These are phyloP conservation scores for Ceuthmochares aereus DNA, from an alignment of 2,113 vertebrate genomes.

Conservation along the genomic window DNA sequence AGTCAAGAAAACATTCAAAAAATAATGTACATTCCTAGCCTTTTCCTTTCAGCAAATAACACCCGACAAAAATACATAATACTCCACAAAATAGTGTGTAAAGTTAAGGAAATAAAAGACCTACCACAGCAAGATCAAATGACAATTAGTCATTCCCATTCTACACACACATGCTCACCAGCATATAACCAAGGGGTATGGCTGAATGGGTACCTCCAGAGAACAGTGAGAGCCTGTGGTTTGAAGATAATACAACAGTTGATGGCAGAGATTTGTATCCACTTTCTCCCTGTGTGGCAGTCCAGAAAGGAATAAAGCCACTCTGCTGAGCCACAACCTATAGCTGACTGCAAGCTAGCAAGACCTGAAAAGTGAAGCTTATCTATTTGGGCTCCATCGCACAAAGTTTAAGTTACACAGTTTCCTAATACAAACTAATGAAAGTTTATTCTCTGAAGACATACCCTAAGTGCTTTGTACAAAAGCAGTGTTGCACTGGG, in stretches of 20 bases:
- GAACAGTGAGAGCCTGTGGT: background rate
- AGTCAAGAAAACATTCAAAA: background rate
- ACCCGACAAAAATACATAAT: background rate
- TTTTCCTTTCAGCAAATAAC: slow-evolving; percentile 10
- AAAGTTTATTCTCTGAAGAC: background rate
- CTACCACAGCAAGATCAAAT: background rate
- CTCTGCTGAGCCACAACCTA: background rate
- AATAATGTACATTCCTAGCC: background rate
- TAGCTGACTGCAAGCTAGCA: background rate
- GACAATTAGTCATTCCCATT: background rate
- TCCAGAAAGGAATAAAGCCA: background rate
- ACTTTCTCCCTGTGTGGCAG: background rate
- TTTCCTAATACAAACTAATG: background rate
- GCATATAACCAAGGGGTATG: background rate
- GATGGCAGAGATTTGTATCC: background rate
- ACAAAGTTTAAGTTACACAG: background rate
- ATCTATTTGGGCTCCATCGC: background rate
- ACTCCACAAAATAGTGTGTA: background rate
- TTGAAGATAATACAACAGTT: background rate
- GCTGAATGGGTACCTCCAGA: fast-evolving
- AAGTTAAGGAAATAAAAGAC: background rate
- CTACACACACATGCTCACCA: background rate
- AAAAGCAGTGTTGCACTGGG: background rate
- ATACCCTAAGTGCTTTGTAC: background rate
- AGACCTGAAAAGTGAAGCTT: background rate